A percentile compares a stretch with the other conserved stretches of the same genome.
Conservation (phyloP, 23 tunicate genomes). For the Halocynthia roretzi region DNA sequence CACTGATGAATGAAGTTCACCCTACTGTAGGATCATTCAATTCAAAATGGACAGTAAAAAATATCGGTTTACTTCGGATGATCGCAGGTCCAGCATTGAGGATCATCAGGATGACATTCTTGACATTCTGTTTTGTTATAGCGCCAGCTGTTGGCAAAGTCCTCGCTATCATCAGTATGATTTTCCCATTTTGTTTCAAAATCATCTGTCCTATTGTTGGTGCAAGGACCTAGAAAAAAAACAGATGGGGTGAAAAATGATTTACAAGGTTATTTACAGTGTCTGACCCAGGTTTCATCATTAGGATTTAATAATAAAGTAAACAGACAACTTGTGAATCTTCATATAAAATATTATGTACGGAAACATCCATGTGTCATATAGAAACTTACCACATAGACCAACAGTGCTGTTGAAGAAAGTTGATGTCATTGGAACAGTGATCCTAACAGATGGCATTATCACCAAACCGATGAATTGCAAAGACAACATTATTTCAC, state of each 20-base stretch:
- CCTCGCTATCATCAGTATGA: background rate
- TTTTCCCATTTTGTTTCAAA: background rate
- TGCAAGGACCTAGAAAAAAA: background rate
- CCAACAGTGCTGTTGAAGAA: constrained; percentile 19
- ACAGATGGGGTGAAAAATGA: background rate
- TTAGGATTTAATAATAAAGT: no score
- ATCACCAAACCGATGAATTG: background rate
- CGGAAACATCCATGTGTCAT: background rate
- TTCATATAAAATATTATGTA: no score
- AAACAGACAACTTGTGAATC: no score
- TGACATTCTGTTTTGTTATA: background rate
- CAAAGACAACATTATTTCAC: background rate
- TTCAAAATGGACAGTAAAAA: background rate
- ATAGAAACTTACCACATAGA: constrained; percentile 9
- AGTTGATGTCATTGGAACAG: constrained; percentile 3
- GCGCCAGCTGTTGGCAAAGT: background rate
- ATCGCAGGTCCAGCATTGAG: background rate
- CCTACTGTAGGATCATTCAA: no score
- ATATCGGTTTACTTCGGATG: background rate
- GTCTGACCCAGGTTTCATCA: no score
- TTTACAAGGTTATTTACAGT: background rate
- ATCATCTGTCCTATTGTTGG: background rate
- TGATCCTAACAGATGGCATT: background rate
- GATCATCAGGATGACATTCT: background rate
- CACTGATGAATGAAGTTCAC: no score